phyloP scores from a whole-genome alignment of 2,888 invertebrate genomes.

The Antheraea yamamai region DNA sequence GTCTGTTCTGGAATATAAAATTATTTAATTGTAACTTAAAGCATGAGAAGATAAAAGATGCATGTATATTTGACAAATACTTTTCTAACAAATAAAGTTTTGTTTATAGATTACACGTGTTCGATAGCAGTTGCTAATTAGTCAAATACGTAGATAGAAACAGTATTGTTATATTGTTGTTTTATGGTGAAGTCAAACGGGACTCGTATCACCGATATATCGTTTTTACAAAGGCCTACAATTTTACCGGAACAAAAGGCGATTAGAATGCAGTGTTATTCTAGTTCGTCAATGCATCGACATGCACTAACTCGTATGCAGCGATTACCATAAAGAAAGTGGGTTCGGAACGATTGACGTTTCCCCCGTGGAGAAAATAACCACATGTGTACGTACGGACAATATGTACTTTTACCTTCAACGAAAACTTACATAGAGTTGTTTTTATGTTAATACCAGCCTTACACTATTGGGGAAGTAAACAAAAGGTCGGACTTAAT shows the following conservation, averaged over 20 bases:
- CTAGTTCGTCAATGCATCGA: conserved; percentile 8
- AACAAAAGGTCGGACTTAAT: too few species aligned
- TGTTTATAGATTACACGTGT: too few species aligned
- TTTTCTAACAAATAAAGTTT: too few species aligned
- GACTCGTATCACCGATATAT: not conserved
- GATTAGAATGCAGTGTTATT: not conserved
- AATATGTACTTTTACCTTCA: conserved; percentile 13
- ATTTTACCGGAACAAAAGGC: conserved; percentile 11
- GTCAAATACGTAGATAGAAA: too few species aligned
- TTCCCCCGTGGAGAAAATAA: conserved; percentile 26
- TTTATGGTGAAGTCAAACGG: not conserved
- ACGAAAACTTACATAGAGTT: not conserved
- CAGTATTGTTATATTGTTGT: not conserved
- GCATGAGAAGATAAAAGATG: too few species aligned
- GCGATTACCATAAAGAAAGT: conserved; percentile 70
- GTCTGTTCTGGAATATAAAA: too few species aligned
- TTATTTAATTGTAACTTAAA: too few species aligned
- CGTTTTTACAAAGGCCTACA: not conserved
- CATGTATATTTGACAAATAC: too few species aligned
- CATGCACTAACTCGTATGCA: conserved; percentile 29
- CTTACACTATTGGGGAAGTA: not conserved
- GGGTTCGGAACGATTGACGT: conserved; percentile 37
- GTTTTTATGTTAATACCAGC: not conserved
- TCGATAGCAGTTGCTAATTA: too few species aligned
- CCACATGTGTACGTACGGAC: conserved; percentile 33